Percentiles rank a stretch among this genome's conserved stretches.
These are phyloP conservation scores for Nipponacmea schrenckii DNA, from an alignment of 2,888 invertebrate genomes.

Conservation along the genomic window DNA sequence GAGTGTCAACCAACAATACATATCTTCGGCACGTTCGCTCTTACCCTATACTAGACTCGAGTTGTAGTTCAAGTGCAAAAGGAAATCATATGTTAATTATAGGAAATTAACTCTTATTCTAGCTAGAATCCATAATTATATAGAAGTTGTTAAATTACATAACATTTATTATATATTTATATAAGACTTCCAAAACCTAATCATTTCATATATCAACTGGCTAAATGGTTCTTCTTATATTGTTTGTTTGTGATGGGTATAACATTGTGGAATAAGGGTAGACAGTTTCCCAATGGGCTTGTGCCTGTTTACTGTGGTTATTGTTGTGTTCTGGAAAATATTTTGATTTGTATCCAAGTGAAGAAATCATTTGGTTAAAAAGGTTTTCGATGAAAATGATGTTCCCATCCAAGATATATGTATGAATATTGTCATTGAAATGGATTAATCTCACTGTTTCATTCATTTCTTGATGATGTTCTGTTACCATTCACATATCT, in stretches of 20 bases:
- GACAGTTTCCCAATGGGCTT: constrained; percentile 31
- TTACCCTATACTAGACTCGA: too few species aligned
- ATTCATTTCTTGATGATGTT: not conserved
- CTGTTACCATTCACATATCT: too few species aligned
- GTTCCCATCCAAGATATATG: constrained; percentile 76
- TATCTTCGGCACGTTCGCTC: too few species aligned
- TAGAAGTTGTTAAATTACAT: too few species aligned
- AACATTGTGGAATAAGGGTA: not conserved
- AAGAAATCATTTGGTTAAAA: constrained; percentile 84
- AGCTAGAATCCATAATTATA: too few species aligned
- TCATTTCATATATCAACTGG: constrained; percentile 2
- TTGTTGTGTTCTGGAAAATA: constrained; percentile 37
- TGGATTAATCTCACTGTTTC: not conserved
- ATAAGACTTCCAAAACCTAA: too few species aligned
- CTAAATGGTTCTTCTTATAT: constrained; percentile 7
- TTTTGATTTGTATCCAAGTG: constrained; percentile 74
- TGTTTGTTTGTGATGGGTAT: constrained; percentile 15
- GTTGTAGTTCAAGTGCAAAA: too few species aligned
- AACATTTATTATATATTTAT: too few species aligned
- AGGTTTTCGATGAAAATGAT: constrained; percentile 83
- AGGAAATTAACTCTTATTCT: too few species aligned
- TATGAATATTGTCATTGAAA: constrained; percentile 67
- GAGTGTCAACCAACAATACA: too few species aligned
- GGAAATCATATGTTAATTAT: too few species aligned
- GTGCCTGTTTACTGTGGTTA: constrained; percentile 34